phyloP scores from a whole-genome alignment of 2,888 invertebrate genomes.

The Drosophila pseudotakahashii region DNA sequence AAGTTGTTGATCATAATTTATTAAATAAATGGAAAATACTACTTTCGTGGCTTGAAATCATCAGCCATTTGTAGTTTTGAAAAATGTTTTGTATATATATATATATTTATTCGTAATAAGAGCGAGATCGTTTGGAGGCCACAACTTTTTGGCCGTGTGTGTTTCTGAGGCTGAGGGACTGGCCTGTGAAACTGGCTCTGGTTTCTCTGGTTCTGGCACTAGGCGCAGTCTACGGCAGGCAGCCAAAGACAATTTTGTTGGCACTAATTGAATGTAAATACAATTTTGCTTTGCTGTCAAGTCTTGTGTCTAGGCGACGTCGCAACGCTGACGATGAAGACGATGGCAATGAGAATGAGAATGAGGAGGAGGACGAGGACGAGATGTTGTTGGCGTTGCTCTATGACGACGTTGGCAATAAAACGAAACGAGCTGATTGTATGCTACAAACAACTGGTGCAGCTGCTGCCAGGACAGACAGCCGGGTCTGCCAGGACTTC shows the following conservation, averaged over 20 bases:
- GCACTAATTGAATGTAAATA: slow-evolving; percentile 80
- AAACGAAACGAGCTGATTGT: slow-evolving; percentile 78
- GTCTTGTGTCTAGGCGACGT: slow-evolving; percentile 75
- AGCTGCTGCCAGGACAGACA: slow-evolving; percentile 41
- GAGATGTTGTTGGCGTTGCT: slow-evolving; percentile 33
- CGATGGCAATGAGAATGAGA: neutral
- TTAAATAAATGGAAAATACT: neutral
- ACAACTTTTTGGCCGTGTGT: slow-evolving; percentile 25
- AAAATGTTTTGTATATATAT: neutral
- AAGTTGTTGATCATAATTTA: neutral
- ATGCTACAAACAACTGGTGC: slow-evolving; percentile 69
- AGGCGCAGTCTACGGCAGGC: slow-evolving; percentile 64
- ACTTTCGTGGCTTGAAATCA: neutral
- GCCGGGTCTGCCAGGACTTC: neutral
- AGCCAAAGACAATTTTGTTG: slow-evolving; percentile 80
- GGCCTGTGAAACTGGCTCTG: slow-evolving; percentile 21
- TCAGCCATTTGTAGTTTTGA: neutral
- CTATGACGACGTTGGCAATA: slow-evolving; percentile 74
- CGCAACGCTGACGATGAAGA: slow-evolving; percentile 36
- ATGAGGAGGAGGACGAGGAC: neutral
- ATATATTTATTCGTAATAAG: neutral
- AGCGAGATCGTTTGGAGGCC: neutral
- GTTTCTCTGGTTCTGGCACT: slow-evolving; percentile 23
- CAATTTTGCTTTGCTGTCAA: slow-evolving; percentile 81
- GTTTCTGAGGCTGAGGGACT: slow-evolving; percentile 1